Evolutionary conservation across 2,888 invertebrate species (phyloP), one percentile per base, ranked within the genome.

Genomic region (Drosophila subsilvestris): DNA sequence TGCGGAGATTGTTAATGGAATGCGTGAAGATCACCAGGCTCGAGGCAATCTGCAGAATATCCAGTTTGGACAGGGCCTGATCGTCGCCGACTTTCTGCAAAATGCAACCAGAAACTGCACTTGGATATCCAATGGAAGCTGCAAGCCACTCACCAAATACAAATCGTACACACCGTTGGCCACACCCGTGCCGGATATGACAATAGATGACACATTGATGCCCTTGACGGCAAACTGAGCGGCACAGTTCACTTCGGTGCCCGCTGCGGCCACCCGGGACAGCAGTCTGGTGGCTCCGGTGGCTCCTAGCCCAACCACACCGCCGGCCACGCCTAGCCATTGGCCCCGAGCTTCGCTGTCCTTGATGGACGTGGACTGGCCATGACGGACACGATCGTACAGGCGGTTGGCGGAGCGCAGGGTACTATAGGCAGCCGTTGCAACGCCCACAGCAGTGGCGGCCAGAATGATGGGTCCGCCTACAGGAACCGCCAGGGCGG

Each of bases 11-110:
- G 51, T 88, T 89, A 0, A 85, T 66, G 3, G 91, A 90, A 53
- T 90, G 90, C 0, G 91, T 90, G 14, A 90, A 88, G 17, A 90
- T 76, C 9, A 89, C 56, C 18, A 91, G 55, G 10, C 87, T 88
- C 12, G 89, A 88, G 25, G 88, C 83, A n/a, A 90, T 45, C 56
- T 91, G 89, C 6, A 87, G 51, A 4, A 85, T 44, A 53, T 90
- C 90, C 37, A 78, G 61, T 14, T 76, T 49, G 42, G 53, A 65
- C 2, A 90, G 43, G 0, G 69, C 3, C 54, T 90, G 85, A 12
- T 84, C 89, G 58, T 90, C 86, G 6, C 71, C 70, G 2, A 72
- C 63, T 75, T 90, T 90, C 71, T 71, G 27, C 9, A 10, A 47
- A 17, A 25, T 4, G 3, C 9, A 20, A 12, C 10, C 10, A 10